Evolutionary conservation across 2,888 invertebrate genomes (phyloP), one percentile per base, ranked within the genome.

Genomic region (Acanthosoma haemorrhoidale): DNA sequence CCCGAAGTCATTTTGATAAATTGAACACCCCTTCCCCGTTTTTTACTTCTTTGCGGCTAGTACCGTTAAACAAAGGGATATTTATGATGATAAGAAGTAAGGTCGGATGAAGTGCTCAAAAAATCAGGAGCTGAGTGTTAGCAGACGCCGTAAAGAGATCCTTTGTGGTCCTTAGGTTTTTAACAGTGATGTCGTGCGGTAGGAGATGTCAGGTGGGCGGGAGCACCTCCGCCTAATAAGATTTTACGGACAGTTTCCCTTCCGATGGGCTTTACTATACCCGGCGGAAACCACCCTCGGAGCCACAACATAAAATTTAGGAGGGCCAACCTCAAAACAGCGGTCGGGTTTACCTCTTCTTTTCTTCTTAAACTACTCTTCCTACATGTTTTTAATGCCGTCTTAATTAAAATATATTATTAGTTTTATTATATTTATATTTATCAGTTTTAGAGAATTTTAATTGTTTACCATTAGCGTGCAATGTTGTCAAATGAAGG

Each of bases 151-250:
- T 51, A 51, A 51, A 51, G 51, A 25, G 29, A 51, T 21, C 51
- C 29, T 51, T 51, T 25, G 51, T 51, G 25, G 51, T 51, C 51
- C 51, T 51, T 51, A 51, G 51, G 29, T 51, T 51, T 51, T 51
- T 51, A 51, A 51, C 51, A 51, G 51, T 51, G 51, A 51, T 51
- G 51, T 51, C 51, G 25, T 25, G 51, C n/a, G 51, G 25, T 51
- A 25, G 51, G 25, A 51, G 51, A 51, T 51, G 51, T 51, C 51
- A 51, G 51, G 51, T 51, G 51, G 25, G n/a, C 29, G 51, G 51
- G 51, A 51, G 51, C 51, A 51, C 51, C 51, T 25, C 51, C 51
- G 51, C 51, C 51, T 51, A 51, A 51, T 51, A 51, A 51, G 51
- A 51, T 51, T 51, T 51, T 51, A 51, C 51, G 51, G 51, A 51